These are phyloP conservation scores for Sebastes variabilis DNA, from an alignment of 2,797 vertebrate species.

Conservation along the genomic window DNA sequence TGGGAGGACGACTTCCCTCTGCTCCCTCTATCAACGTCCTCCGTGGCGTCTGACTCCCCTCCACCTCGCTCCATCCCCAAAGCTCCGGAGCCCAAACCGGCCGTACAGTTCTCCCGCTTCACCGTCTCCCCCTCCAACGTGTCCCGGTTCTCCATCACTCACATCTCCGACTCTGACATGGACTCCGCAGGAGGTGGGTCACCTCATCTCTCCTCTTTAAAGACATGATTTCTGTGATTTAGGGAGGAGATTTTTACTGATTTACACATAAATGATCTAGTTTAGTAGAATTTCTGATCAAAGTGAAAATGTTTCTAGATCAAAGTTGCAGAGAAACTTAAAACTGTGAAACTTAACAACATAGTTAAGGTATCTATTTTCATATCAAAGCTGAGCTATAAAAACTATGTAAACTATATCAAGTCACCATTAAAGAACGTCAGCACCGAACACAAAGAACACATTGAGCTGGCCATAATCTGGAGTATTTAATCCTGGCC, in stretches of 20 bases:
- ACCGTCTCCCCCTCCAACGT: constrained; percentile 88
- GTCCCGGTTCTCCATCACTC: constrained; percentile 97
- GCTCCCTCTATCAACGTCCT: constrained; percentile 82
- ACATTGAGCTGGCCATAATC: neutral
- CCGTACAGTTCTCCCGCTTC: constrained; percentile 88
- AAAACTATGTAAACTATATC: neutral
- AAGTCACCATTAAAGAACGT: neutral
- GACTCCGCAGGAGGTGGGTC: constrained; percentile 87
- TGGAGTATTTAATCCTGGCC: neutral
- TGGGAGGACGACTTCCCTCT: constrained; percentile 90
- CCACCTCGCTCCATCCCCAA: constrained; percentile 38
- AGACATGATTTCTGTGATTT: neutral
- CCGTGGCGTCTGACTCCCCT: constrained; percentile 67
- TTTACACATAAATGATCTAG: rapidly evolving
- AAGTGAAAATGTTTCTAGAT: neutral
- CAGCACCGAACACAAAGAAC: neutral
- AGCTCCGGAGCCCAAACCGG: constrained; percentile 71
- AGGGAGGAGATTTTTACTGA: neutral
- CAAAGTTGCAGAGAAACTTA: neutral
- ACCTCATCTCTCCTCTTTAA: neutral
- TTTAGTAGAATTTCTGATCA: neutral
- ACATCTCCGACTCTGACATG: constrained; percentile 91
- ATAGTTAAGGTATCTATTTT: neutral
- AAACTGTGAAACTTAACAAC: neutral
- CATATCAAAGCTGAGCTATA: neutral